Evolutionary conservation across 2,797 vertebrate genomes (phyloP), one percentile per base, ranked within the genome.

Genomic region (Acanthurus tractus): DNA sequence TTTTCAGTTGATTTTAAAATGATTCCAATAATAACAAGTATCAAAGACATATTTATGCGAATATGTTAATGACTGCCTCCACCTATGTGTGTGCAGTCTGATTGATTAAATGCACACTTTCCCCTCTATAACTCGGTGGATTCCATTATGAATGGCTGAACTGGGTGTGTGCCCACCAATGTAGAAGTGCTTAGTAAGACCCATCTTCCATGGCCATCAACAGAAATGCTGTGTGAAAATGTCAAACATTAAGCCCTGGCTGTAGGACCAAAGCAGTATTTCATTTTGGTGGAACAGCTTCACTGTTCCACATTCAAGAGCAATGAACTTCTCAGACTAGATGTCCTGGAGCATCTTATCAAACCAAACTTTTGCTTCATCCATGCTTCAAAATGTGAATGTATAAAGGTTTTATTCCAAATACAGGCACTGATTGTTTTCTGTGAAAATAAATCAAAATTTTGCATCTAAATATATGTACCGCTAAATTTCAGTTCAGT

Each of bases 241-340:
- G 84, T 90, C 76, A 88, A 83, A 79, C 70, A 82, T 75, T 76
- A 85, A 66, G 61, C 57, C 56, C 53, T n/a, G 49, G 68, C 71
- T 82, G 53, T 45, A 59, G 62, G 58, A 73, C 72, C 68, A 83
- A 75, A 81, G 85, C 42, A 67, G 86, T 79, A 82, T 79, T 81
- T 86, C 70, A 82, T 66, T 84, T 67, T 40, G 61, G 38, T 71
- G 61, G 40, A 80, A 64, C 53, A 52, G 64, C 40, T 58, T 66
- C 18, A 69, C 74, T 70, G 66, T 63, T 78, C 54, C 72, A 57
- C 50, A 48, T 49, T 75, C 45, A 55, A 52, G 42, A 78, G 75
- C 61, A 75, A 58, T 52, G 53, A 52, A 68, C 61, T 50, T 48
- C 29, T 74, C 52, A 74, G 45, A 77, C 49, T 71, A 61, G 63